Percentiles rank a stretch among this genome's conserved stretches.
Evolutionary conservation across 2,888 invertebrate species (phyloP).

Genomic region (Mythimna vitellina): DNA sequence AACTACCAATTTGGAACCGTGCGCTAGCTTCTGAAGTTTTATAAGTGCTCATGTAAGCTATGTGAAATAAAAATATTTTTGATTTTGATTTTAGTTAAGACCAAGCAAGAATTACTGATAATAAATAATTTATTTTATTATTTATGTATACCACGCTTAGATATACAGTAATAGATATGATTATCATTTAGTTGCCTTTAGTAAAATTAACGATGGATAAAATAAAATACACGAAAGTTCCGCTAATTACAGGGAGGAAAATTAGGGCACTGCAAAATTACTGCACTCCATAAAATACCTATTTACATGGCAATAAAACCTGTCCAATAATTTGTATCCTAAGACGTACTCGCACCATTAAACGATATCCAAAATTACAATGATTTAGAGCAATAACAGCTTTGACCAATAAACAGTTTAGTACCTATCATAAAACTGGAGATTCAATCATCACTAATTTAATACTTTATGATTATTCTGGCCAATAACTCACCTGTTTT

Average conservation of each 20-base stretch:
- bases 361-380: conserved; percentile 51
- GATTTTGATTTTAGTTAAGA: too few species aligned
- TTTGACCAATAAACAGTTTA: conserved; percentile 51
- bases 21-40: too few species aligned
- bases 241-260: background rate
- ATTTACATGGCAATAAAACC: conserved; percentile 38
- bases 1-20: too few species aligned
- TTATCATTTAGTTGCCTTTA: background rate
- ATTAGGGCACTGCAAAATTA: conserved; percentile 29
- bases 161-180: too few species aligned
- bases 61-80: too few species aligned
- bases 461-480: conserved; percentile 52
- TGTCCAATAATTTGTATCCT: conserved; percentile 26
- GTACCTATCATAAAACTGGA: conserved; percentile 57
- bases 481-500: conserved; percentile 62
- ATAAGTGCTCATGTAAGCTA: too few species aligned
- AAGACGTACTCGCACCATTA: conserved; percentile 37
- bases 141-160: too few species aligned
- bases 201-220: background rate
- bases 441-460: conserved; percentile 58
- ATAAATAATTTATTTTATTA: too few species aligned
- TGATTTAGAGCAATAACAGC: conserved; percentile 57
- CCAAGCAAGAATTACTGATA: too few species aligned
- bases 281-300: conserved; percentile 10
- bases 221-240: background rate